These are phyloP conservation scores for Darwinula stevensoni DNA, from an alignment of 2,888 invertebrate species.

Conservation along the genomic window DNA sequence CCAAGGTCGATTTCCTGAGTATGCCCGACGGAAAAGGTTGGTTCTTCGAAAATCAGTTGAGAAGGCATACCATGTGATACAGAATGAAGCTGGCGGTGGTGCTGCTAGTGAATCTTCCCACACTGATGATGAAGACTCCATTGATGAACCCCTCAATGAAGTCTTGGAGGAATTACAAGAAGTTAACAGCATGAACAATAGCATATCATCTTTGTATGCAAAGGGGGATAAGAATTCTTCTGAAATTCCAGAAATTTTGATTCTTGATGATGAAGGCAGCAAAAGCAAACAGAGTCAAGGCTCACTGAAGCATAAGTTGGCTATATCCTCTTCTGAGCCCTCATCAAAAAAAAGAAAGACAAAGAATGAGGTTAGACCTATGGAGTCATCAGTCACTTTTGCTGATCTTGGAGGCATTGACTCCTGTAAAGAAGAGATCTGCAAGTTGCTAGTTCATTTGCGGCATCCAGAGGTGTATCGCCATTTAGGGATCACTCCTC, in stretches of 20 bases:
- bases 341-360: background rate
- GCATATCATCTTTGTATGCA: background rate
- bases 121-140: background rate
- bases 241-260: no score
- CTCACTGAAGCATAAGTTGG: background rate
- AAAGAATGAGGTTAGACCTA: background rate
- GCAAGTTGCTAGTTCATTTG: slow-evolving; percentile 49
- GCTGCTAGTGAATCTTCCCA: background rate
- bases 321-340: background rate
- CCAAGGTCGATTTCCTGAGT: background rate
- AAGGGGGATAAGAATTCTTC: no score
- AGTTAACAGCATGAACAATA: background rate
- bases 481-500: slow-evolving; percentile 52
- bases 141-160: no score
- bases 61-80: background rate
- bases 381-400: background rate
- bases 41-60: background rate
- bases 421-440: slow-evolving; percentile 26
- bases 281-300: background rate
- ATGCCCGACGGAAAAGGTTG: background rate
- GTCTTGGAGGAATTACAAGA: no score
- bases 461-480: slow-evolving; percentile 67
- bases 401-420: background rate
- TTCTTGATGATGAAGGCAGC: no score
- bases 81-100: background rate